phyloP scores from a whole-genome alignment of 2,797 vertebrate species.

The Myotis myotis region DNA sequence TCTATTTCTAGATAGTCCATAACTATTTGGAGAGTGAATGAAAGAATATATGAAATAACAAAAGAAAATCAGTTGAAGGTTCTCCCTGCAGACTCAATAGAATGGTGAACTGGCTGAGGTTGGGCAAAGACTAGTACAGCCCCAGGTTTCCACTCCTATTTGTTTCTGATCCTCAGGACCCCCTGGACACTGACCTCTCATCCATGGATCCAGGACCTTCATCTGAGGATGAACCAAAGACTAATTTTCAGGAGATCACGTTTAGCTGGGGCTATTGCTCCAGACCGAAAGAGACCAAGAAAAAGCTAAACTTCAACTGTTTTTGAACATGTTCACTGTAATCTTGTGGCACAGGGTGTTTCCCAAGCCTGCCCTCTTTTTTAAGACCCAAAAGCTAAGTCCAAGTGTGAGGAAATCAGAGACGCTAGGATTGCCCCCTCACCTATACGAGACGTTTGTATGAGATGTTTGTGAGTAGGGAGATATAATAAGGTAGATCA shows the following conservation, averaged over 20 bases:
- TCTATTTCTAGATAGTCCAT: neutral
- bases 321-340: neutral
- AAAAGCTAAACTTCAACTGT: too few species aligned
- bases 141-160: neutral
- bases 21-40: neutral
- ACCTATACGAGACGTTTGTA: neutral
- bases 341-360: neutral
- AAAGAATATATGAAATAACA: neutral
- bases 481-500: neutral
- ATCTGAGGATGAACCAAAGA: neutral
- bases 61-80: too few species aligned
- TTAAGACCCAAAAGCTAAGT: neutral
- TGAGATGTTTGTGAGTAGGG: neutral
- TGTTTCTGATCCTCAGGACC: neutral
- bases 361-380: neutral
- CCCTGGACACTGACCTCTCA: neutral
- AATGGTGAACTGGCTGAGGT: neutral
- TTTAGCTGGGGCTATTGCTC: neutral
- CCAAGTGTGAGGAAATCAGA: neutral
- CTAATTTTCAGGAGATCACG: neutral
- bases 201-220: neutral
- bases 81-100: neutral
- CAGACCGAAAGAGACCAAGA: neutral
- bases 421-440: neutral
- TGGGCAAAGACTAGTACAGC: neutral